Base-by-base conservation (phyloP, 2,113 vertebrate genomes). In the Murina feae region DNA sequence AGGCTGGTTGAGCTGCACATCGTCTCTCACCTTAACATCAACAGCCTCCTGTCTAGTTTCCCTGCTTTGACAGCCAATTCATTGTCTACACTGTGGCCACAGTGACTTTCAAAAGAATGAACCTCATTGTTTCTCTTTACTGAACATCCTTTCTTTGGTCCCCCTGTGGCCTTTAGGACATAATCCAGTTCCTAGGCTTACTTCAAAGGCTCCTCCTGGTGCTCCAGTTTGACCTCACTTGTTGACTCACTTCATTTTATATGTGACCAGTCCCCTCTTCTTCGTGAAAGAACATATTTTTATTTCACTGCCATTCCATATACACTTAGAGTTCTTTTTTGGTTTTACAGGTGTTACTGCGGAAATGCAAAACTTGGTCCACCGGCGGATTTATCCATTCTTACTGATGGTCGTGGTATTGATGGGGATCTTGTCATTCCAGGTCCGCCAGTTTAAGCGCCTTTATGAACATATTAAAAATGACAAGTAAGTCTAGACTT, bases 381-480 rank as follows among this genome's bases (percentile, higher is more conserved):
- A 99, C 97, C 98, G 99, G 92, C 99, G 99, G 92, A 99, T 99
- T 98, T 99, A 99, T 95, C 99, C 99, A 9, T 99, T 99, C 96
- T 98, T 99, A 81, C 97, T 99, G 96, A 99, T 99, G 99, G 99
- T 99, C 30, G 99, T 99, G 92, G 98, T 99, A 25, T 98, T 99
- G 95, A 99, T 99, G 97, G 99, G 98, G 92, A 99, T 99, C 97
- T 97, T 99, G 28, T 99, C 99, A 97, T 99, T 99, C 98, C 99
- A 99, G 98, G 99, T 99, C 93, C 99, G 99, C 96, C 99, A 99
- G 97, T 99, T 99, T 97, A 99, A 99, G 98, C 99, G 99, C 97
- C 99, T 99, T 98, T 99, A 99, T 96, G 99, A 99, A 96, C 99
- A 99, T 98, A 99, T 99, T 98, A 99, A 99, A 98, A 99, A 99